Evolutionary conservation across 2,888 invertebrate species (phyloP), one percentile per base, ranked within the genome.

Genomic region (Ectropis crepuscularia): DNA sequence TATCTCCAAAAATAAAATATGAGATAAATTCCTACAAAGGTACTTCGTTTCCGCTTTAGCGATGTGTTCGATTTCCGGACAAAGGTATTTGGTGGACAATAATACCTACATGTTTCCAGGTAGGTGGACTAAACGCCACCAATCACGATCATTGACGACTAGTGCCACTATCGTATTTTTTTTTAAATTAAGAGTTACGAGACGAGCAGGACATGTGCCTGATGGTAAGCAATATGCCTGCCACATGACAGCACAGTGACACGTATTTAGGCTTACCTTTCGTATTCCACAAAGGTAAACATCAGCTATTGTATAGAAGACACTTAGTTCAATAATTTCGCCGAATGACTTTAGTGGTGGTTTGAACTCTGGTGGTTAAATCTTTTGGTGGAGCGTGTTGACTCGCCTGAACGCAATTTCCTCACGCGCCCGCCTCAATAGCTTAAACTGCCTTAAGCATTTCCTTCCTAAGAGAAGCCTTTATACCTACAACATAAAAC

Each of bases 361-460:
- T 28, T 28, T 28, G 16, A 28, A 28, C 16, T 28, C 16, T 50
- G 57, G 55, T 46, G 50, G 49, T 55, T 48, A 53, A 57, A 57
- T 51, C 57, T 53, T 55, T 53, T 57, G 53, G 12, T 62, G 47
- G 57, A 51, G 41, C 51, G 45, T 28, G 16, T 51, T 61, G 57
- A 61, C 39, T 55, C 46, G 50, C 12, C 46, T 53, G 37, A 62
- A 62, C 42, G 51, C 62, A 57, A 62, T 62, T 62, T 62, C 57
- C 61, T 50, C 57, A 36, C n/a, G 28, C 11, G 41, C 46, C 46
- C 39, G 50, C 46, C 41, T 49, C 54, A 61, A 49, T 50, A 43
- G 49, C 54, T 49, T 54, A 46, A 48, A 47, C 38, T 43, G 48
- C 38, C 11, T 53, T 53, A 41, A 46, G 42, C 42, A 42, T 58